Percentiles rank a stretch among this genome's conserved stretches.
Conservation (phyloP, 2,888 invertebrate species). For the Lydus trimaculatus region DNA sequence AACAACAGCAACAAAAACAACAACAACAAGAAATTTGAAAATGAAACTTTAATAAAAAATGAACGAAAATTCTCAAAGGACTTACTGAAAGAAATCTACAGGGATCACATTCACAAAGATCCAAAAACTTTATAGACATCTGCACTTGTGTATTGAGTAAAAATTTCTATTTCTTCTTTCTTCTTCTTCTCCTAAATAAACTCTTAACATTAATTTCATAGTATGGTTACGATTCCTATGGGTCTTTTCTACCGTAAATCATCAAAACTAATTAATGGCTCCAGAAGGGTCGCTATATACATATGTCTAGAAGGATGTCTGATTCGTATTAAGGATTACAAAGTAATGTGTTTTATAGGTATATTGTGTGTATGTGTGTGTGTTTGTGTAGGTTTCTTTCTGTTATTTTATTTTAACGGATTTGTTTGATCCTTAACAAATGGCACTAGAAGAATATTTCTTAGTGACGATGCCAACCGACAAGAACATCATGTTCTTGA, state of each 20-base stretch:
- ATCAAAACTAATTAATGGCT: background rate
- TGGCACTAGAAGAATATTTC: background rate
- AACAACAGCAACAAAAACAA: conserved; percentile 5
- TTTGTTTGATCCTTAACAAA: background rate
- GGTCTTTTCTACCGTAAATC: background rate
- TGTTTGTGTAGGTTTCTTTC: no score
- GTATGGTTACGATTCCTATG: background rate
- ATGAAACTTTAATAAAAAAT: conserved; percentile 25
- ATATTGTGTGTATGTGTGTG: no score
- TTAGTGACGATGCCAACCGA: conserved; percentile 8
- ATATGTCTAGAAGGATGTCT: background rate
- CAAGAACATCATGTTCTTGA: conserved; percentile 18
- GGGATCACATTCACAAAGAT: background rate
- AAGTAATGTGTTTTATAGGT: no score
- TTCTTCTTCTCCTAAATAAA: background rate
- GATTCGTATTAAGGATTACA: no score
- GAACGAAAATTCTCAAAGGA: background rate
- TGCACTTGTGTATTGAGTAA: background rate
- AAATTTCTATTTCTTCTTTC: background rate
- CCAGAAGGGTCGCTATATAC: background rate
- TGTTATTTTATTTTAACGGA: no score
- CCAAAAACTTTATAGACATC: background rate
- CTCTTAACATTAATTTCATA: background rate
- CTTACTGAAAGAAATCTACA: background rate
- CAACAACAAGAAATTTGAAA: conserved; percentile 12